Percentiles rank a stretch among this genome's conserved stretches.
Conservation (phyloP, 2,888 invertebrate genomes). For the Julus scandinavius region DNA sequence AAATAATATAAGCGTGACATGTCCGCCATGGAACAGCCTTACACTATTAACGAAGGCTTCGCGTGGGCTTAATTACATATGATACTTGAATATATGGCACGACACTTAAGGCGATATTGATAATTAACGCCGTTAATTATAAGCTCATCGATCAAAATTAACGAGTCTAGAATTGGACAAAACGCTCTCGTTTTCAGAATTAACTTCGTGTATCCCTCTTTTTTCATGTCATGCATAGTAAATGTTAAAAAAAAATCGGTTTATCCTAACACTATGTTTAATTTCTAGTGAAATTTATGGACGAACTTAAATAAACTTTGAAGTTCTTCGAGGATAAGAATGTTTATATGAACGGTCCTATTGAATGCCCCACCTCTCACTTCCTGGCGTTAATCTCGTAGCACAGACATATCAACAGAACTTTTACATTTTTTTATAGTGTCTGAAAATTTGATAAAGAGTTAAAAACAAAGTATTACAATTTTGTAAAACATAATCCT, state of each 20-base stretch:
- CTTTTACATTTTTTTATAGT: too few relatives aligned
- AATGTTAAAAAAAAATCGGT: background rate
- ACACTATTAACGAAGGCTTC: background rate
- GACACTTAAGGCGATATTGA: background rate
- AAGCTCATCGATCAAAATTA: conserved; percentile 11
- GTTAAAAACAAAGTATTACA: too few relatives aligned
- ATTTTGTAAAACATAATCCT: too few relatives aligned
- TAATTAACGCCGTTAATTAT: background rate
- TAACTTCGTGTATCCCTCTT: background rate
- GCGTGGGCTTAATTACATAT: background rate
- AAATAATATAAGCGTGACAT: conserved; percentile 3
- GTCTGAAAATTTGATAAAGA: too few relatives aligned
- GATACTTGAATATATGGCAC: background rate
- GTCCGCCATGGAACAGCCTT: background rate
- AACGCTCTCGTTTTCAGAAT: background rate
- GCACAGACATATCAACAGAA: too few relatives aligned
- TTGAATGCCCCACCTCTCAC: too few relatives aligned
- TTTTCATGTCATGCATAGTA: background rate
- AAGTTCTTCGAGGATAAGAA: background rate
- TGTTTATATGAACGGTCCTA: background rate
- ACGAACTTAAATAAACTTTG: background rate
- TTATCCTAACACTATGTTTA: background rate
- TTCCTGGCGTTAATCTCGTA: too few relatives aligned
- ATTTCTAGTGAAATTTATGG: background rate
- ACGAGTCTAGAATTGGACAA: background rate